phyloP scores from a whole-genome alignment of 2,113 vertebrate species.

The Colius striatus region DNA sequence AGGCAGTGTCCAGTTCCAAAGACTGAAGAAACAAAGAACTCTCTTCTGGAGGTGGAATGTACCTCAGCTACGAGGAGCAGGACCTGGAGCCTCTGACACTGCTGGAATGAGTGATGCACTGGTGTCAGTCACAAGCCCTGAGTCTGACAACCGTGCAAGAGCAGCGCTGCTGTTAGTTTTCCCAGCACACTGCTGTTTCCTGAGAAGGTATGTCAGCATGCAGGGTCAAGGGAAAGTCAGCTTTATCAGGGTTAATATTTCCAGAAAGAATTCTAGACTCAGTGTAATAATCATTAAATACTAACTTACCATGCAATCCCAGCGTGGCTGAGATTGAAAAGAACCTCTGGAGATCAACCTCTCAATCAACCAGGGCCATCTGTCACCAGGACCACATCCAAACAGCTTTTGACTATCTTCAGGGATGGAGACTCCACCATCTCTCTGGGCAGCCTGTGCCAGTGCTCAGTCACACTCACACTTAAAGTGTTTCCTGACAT shows the following conservation, averaged over 20 bases:
- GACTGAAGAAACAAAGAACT: background rate
- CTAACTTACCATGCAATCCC: background rate
- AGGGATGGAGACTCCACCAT: background rate
- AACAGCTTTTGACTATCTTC: background rate
- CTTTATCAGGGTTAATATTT: background rate
- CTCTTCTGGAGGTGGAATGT: background rate
- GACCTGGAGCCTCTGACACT: background rate
- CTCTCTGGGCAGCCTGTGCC: background rate
- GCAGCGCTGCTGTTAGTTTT: background rate
- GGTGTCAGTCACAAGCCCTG: background rate
- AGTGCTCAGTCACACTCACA: background rate
- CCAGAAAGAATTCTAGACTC: background rate
- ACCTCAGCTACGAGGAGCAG: background rate
- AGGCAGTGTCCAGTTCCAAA: background rate
- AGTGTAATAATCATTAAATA: background rate
- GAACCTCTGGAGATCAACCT: background rate
- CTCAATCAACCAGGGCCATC: background rate
- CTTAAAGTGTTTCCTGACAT: background rate
- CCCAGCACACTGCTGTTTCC: background rate
- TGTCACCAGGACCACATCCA: background rate
- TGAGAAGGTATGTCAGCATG: background rate
- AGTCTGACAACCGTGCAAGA: background rate
- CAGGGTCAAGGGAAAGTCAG: background rate
- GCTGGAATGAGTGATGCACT: background rate
- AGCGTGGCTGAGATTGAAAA: background rate